Percentiles rank a stretch among this genome's conserved stretches.
Conservation (phyloP, 2,113 vertebrate species). For the Trematomus loennbergii region DNA sequence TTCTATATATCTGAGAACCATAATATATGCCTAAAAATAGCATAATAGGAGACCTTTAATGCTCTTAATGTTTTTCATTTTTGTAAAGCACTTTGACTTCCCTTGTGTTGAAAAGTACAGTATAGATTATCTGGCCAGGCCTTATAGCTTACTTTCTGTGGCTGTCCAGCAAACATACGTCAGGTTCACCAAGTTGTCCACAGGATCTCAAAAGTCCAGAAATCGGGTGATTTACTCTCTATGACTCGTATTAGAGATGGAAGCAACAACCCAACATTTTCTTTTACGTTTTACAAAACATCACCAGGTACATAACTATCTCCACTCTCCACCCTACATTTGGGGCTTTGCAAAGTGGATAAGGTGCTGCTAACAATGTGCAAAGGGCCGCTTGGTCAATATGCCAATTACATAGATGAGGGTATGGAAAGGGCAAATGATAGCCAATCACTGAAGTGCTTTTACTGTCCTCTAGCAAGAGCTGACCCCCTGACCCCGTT, state of each 20-base stretch:
- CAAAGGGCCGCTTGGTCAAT: slow-evolving; percentile 76
- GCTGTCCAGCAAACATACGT: background rate
- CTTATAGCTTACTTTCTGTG: background rate
- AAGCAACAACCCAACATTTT: background rate
- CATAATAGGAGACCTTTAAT: no score
- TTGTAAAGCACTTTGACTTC: no score
- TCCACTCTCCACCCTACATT: slow-evolving; percentile 16
- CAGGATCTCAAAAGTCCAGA: background rate
- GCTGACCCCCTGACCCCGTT: slow-evolving; percentile 75
- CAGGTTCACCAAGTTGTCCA: background rate
- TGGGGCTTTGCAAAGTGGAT: slow-evolving; percentile 42
- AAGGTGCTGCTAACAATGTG: slow-evolving; percentile 71
- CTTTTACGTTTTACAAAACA: slow-evolving; percentile 2
- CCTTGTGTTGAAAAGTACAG: no score
- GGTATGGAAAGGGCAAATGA: slow-evolving; percentile 78
- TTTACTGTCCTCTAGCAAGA: slow-evolving; percentile 75
- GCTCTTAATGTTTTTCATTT: no score
- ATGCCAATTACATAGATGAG: slow-evolving; percentile 82
- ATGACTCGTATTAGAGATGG: background rate
- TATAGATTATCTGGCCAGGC: no score
- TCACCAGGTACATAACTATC: slow-evolving; percentile 15
- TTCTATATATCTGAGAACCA: no score
- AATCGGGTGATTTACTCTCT: slow-evolving; percentile 12
- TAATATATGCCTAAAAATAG: no score
- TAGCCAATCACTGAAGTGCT: slow-evolving; percentile 85